A percentile compares a stretch with the other conserved stretches of the same genome.
These are phyloP conservation scores for Notothenia coriiceps DNA, from an alignment of 2,113 vertebrate species.

Conservation along the genomic window DNA sequence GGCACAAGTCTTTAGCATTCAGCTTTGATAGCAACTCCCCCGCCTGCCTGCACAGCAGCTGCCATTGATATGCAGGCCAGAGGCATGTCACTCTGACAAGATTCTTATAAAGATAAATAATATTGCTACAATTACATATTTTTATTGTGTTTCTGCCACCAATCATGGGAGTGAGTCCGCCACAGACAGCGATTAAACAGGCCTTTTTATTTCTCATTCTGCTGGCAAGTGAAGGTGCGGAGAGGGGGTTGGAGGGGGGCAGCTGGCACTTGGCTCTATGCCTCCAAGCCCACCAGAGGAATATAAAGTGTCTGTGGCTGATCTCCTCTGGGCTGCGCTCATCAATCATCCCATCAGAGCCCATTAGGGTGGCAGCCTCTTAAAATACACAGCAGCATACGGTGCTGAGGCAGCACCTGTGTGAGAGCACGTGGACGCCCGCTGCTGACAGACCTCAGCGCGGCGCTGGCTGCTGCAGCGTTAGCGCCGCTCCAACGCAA, in stretches of 20 bases:
- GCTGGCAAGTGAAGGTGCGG: constrained; percentile 43
- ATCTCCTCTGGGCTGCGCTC: constrained; percentile 79
- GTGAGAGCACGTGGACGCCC: constrained; percentile 51
- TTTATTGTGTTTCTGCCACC: constrained; percentile 76
- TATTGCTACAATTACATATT: constrained; percentile 80
- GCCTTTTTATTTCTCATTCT: constrained; percentile 72
- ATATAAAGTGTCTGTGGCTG: constrained; percentile 82
- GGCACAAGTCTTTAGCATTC: constrained; percentile 38
- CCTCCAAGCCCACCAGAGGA: constrained; percentile 75
- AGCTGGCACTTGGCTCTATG: constrained; percentile 71
- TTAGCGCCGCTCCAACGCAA: constrained; percentile 23
- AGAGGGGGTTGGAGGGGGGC: constrained; percentile 10
- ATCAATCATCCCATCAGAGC: constrained; percentile 86
- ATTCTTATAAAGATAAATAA: constrained; percentile 88
- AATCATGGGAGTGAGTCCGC: constrained; percentile 66
- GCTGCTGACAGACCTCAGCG: constrained; percentile 51
- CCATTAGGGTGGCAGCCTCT: constrained; percentile 80
- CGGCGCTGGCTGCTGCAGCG: constrained; percentile 52
- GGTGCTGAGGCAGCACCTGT: constrained; percentile 77
- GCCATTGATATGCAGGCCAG: constrained; percentile 78
- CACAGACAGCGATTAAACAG: constrained; percentile 71
- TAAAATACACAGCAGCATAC: constrained; percentile 76
- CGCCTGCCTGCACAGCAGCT: constrained; percentile 58
- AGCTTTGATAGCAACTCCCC: constrained; percentile 15
- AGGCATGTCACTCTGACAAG: constrained; percentile 81